phyloP scores from a whole-genome alignment of 2,797 vertebrate species.

The Emys orbicularis region DNA sequence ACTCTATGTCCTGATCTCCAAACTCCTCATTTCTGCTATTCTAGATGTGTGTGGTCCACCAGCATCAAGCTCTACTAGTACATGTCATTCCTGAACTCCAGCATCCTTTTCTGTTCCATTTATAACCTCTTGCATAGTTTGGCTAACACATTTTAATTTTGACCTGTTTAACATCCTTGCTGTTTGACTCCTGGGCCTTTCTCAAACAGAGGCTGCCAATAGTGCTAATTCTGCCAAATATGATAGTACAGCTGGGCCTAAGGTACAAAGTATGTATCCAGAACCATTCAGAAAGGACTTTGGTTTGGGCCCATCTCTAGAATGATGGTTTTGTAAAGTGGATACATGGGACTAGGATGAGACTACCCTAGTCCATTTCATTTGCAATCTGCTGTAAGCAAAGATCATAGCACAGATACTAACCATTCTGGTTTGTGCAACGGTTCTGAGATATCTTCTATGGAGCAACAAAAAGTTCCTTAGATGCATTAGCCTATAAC shows the following conservation, averaged over 20 bases:
- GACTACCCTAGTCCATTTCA: neutral
- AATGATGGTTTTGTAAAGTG: neutral
- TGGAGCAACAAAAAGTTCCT: slow-evolving; percentile 3
- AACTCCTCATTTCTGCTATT: neutral
- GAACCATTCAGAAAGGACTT: neutral
- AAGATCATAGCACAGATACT: neutral
- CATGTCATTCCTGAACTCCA: neutral
- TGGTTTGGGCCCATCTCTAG: neutral
- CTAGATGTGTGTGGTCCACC: neutral
- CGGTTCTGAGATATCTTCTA: neutral
- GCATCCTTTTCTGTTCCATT: neutral
- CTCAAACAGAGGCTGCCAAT: neutral
- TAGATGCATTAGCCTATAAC: neutral
- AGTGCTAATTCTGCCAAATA: neutral
- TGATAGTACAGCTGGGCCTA: neutral
- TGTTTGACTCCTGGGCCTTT: neutral
- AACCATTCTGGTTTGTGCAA: neutral
- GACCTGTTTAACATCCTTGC: neutral
- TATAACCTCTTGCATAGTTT: neutral
- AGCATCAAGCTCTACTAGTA: neutral
- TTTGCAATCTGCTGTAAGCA: neutral
- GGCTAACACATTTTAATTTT: neutral
- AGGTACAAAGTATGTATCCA: neutral
- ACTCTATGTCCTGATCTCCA: neutral
- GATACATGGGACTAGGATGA: neutral